Evolutionary conservation across 2,113 vertebrate genomes (phyloP).

Genomic region (Strix aluco): DNA sequence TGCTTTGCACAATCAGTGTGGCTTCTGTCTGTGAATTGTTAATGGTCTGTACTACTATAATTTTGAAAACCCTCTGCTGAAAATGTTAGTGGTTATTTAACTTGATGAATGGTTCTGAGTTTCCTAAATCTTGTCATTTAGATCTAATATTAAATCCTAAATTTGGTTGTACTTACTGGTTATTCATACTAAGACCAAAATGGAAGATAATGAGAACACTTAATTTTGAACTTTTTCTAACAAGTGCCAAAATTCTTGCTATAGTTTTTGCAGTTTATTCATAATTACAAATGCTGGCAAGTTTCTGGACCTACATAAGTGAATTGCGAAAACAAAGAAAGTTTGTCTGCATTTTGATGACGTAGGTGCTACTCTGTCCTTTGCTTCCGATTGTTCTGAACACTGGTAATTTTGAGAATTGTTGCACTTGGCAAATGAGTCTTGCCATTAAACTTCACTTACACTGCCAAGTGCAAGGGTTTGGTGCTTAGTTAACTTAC

Average conservation of each 20-base stretch:
- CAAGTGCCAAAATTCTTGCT: constrained; percentile 65
- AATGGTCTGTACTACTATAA: constrained; percentile 86
- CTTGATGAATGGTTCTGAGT: constrained; percentile 90
- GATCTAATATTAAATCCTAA: constrained; percentile 53
- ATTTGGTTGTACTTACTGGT: constrained; percentile 59
- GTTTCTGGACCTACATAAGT: constrained; percentile 50
- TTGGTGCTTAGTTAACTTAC: constrained; percentile 73
- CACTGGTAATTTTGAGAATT: constrained; percentile 73
- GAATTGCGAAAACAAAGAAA: constrained; percentile 36
- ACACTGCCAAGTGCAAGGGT: constrained; percentile 70
- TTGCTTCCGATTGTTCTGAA: constrained; percentile 74
- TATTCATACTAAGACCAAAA: constrained; percentile 60
- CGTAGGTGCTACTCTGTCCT: constrained; percentile 77
- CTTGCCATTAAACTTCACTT: constrained; percentile 69
- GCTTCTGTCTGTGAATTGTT: constrained; percentile 87
- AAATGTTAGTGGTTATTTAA: constrained; percentile 86
- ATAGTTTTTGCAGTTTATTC: constrained; percentile 63
- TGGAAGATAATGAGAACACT: constrained; percentile 32
- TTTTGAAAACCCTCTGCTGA: constrained; percentile 84
- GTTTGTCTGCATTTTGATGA: constrained; percentile 61
- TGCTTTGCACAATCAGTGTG: constrained; percentile 94
- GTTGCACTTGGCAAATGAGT: constrained; percentile 74
- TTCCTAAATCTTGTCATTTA: constrained; percentile 72
- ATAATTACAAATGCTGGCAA: constrained; percentile 45
- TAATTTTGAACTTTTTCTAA: constrained; percentile 49